Base-by-base conservation (phyloP, 2,888 invertebrate species). In the Oxycera nigricornis region DNA sequence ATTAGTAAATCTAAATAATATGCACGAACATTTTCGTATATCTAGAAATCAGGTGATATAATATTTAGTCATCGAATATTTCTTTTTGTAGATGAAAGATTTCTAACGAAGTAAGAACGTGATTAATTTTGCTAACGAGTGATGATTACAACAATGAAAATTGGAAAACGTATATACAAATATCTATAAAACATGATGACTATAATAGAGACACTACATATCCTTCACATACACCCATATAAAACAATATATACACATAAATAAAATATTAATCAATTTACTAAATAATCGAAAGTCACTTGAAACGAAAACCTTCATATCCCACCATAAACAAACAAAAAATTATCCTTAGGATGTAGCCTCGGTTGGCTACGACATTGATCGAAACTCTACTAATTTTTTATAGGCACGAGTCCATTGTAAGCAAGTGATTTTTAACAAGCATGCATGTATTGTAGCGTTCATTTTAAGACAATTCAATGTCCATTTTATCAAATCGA, bases 31-130 rank as follows among this genome's bases (percentile, higher is more conserved):
- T 17, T 46, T n/a, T 39, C 70, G 70, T 70, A n/a, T n/a, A 70
- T 70, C 52, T 52, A 70, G 17, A 68, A 70, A 52, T 50, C 70
- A 24, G 55, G 70, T 70, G 70, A 70, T 70, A 70, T 70, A 70
- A 55, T 31, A 70, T 70, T 65, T 70, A 70, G 70, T 70, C 70
- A 70, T 70, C 70, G 70, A 70, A 70, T 70, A 70, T 55, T 68
- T 65, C 41, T 39, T 65, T 26, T 41, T 2, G n/a, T 26, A 67
- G 6, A 11, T 17, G 20, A 46, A 11, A 70, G 35, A 55, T 1
- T n/a, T 11, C 11, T 17, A 70, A n/a, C 55, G 31, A 30, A 30
- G 17, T 9, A 26, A 35, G 30, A 24, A 61, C 31, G 31, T 61
- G 41, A 65, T 26, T 20, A 61, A 61, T 31, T 14, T 31, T 22